Evolutionary conservation across 2,888 invertebrate genomes (phyloP), one percentile per base, ranked within the genome.

Genomic region (Polyploca ridens): DNA sequence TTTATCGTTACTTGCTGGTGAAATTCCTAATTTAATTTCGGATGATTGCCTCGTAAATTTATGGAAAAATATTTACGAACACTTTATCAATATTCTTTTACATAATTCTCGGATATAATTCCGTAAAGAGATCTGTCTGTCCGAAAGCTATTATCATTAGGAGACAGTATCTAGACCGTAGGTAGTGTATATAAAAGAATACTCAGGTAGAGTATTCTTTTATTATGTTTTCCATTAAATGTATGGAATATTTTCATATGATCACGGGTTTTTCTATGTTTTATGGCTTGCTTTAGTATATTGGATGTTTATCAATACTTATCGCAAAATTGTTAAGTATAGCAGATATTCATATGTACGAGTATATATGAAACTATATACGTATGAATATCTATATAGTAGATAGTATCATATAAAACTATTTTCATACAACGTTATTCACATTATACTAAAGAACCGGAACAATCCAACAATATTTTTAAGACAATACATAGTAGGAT

Each of bases 111-210:
- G 66, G 35, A 67, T 38, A 72, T 74, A 64, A 62, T 7, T 57
- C 65, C 54, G 60, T 27, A 14, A 65, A 61, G 63, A 74, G 60
- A 49, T 27, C 27, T 27, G 27, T 27, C 49, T 62, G 65, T 16
- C 19, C 63, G 63, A 63, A 65, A 66, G 67, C 64, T 67, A 63
- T 74, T 67, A 69, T 61, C 61, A 64, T 68, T 66, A 72, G 54
- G 19, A 14, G 19, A 8, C 38, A 27, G 60, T 63, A 41, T 41
- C 61, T 41, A 41, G 61, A 41, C 61, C 41, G 27, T 27, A 41
- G 19, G 27, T 27, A 41, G 19, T 19, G 5, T 54, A 44, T 61
- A 27, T 41, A n/a, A n/a, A n/a, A n/a, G n/a, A n/a, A n/a, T n/a
- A n/a, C n/a, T n/a, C n/a, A n/a, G n/a, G n/a, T n/a, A n/a, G 19